phyloP scores from a whole-genome alignment of 2,113 vertebrate species.

The Azemiops feae region DNA sequence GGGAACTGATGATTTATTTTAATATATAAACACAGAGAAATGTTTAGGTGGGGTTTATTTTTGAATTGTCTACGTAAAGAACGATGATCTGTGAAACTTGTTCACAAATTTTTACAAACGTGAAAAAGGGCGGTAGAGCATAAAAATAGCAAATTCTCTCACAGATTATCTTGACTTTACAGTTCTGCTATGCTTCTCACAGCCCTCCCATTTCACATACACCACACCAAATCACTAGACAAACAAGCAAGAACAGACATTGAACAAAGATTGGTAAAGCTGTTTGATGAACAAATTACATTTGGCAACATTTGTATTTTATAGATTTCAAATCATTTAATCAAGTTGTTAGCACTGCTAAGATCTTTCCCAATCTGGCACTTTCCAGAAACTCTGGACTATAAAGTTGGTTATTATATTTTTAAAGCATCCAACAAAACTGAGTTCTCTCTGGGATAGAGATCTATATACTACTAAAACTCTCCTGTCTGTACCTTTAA shows the following conservation, averaged over 20 bases:
- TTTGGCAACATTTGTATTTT: not conserved
- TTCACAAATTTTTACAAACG: not conserved
- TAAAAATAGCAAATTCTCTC: not conserved
- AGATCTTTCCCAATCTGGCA: not conserved
- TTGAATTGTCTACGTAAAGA: not conserved
- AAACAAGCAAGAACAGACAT: not conserved
- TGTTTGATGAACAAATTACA: not conserved
- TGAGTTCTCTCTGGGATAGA: too few relatives aligned
- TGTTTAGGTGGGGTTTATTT: not conserved
- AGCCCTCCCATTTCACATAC: not conserved
- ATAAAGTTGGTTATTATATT: not conserved
- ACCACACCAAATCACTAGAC: not conserved
- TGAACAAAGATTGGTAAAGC: not conserved
- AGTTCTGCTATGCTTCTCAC: not conserved
- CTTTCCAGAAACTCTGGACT: not conserved
- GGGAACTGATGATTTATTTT: fast-evolving
- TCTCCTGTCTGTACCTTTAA: too few relatives aligned
- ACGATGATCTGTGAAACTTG: not conserved
- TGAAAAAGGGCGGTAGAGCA: not conserved
- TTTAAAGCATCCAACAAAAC: too few relatives aligned
- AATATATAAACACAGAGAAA: not conserved
- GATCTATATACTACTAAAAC: too few relatives aligned
- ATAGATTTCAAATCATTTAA: not conserved
- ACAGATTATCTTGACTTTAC: not conserved
- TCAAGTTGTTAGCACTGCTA: not conserved